Percentiles rank a stretch among this genome's conserved stretches.
These are phyloP conservation scores for Bradysia coprophila DNA, from an alignment of 1,140 invertebrate genomes.

Conservation along the genomic window DNA sequence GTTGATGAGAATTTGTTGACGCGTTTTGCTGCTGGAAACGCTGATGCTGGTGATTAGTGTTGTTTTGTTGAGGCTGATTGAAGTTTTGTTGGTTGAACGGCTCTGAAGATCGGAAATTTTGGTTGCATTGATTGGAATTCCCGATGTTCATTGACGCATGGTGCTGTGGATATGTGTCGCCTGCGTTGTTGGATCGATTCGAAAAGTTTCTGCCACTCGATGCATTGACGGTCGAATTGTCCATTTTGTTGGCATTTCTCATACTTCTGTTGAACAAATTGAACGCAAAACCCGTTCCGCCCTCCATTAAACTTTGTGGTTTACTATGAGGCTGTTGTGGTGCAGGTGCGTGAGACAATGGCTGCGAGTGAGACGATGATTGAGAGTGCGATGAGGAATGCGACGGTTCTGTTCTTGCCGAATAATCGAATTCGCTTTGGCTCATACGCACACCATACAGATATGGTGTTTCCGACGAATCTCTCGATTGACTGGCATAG, in stretches of 20 bases:
- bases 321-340: background rate
- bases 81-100: conserved; percentile 27
- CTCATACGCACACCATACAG: background rate
- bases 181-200: too few relatives aligned
- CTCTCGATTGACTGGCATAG: background rate
- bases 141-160: too few relatives aligned
- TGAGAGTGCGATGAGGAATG: too few relatives aligned
- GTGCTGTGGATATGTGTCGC: too few relatives aligned
- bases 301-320: background rate
- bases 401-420: too few relatives aligned
- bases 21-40: background rate
- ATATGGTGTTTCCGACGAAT: background rate
- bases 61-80: conserved; percentile 12
- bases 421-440: too few relatives aligned
- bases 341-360: background rate
- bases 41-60: conserved; percentile 3
- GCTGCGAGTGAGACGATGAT: too few relatives aligned
- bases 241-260: too few relatives aligned
- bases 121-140: background rate
- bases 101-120: conserved; percentile 40
- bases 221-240: too few relatives aligned
- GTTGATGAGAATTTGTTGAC: background rate
- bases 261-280: too few relatives aligned
- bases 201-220: background rate
- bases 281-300: too few relatives aligned